Evolutionary conservation across 2,113 vertebrate species (phyloP).

Genomic region (Oryzias javanicus): DNA sequence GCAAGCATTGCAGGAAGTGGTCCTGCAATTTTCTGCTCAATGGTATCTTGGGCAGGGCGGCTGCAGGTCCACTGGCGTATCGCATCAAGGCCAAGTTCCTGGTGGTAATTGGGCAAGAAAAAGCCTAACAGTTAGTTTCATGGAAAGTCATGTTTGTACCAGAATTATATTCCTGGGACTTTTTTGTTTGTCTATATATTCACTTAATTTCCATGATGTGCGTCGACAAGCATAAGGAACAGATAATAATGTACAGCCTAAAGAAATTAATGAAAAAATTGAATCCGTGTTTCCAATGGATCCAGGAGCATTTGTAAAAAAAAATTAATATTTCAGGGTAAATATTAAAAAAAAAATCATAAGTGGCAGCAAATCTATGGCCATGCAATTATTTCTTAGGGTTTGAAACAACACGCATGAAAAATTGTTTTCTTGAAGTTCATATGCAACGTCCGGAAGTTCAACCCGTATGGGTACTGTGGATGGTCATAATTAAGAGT

Average conservation of each 20-base stretch:
- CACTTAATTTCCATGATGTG: background rate
- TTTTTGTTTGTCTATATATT: background rate
- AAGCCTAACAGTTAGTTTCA: conserved; percentile 6
- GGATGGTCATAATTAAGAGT: no score
- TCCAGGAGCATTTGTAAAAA: conserved; percentile 8
- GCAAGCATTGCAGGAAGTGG: conserved; percentile 15
- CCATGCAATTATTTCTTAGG: conserved; percentile 29
- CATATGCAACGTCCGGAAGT: no score
- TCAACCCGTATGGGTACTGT: no score
- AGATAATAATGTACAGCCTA: background rate
- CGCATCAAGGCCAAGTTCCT: conserved; percentile 6
- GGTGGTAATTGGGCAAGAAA: background rate
- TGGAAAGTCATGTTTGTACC: background rate
- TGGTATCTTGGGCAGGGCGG: conserved; percentile 18
- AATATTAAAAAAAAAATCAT: conserved; percentile 45
- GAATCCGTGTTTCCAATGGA: conserved; percentile 4
- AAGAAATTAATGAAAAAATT: background rate
- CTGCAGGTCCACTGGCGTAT: conserved; percentile 13
- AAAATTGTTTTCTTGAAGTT: no score
- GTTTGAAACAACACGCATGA: no score
- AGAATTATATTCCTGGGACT: no score
- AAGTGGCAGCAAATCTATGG: conserved; percentile 16
- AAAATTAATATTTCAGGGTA: no score
- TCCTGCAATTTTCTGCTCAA: conserved; percentile 39
- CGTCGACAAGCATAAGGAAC: background rate